Evolutionary conservation across 2,113 vertebrate species (phyloP).

Genomic region (Labeo rohita): DNA sequence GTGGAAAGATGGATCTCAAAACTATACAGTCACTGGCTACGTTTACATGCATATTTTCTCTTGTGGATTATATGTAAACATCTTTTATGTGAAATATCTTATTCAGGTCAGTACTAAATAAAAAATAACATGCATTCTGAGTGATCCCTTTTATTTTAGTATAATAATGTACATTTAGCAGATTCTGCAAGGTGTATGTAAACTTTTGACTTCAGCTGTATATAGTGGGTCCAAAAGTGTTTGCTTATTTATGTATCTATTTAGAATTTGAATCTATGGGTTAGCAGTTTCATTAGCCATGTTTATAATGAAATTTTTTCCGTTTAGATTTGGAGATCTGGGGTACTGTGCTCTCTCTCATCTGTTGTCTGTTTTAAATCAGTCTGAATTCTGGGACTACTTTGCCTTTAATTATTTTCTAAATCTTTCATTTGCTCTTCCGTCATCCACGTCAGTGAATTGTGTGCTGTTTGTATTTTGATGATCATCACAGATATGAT

Average conservation of each 20-base stretch:
- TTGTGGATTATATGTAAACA: too few species aligned
- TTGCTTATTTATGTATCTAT: neutral
- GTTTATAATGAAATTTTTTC: neutral
- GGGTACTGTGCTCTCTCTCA: neutral
- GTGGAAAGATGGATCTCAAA: too few species aligned
- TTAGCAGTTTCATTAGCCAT: neutral
- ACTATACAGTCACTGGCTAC: too few species aligned
- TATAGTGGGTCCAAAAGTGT: neutral
- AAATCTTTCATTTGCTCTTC: neutral
- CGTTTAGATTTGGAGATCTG: neutral
- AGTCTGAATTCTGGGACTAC: constrained; percentile 14
- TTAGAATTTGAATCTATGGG: neutral
- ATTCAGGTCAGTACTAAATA: too few species aligned
- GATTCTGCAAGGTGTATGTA: too few species aligned
- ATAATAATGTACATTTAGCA: too few species aligned
- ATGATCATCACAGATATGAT: neutral
- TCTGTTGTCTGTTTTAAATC: neutral
- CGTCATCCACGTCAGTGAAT: neutral
- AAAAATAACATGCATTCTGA: too few species aligned
- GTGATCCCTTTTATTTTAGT: too few species aligned
- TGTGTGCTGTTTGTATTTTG: constrained; percentile 22
- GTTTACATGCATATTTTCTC: too few species aligned
- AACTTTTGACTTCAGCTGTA: too few species aligned
- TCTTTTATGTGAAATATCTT: too few species aligned
- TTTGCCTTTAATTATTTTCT: constrained; percentile 7